phyloP scores from a whole-genome alignment of 2,888 invertebrate species.

The Agrochola macilenta region DNA sequence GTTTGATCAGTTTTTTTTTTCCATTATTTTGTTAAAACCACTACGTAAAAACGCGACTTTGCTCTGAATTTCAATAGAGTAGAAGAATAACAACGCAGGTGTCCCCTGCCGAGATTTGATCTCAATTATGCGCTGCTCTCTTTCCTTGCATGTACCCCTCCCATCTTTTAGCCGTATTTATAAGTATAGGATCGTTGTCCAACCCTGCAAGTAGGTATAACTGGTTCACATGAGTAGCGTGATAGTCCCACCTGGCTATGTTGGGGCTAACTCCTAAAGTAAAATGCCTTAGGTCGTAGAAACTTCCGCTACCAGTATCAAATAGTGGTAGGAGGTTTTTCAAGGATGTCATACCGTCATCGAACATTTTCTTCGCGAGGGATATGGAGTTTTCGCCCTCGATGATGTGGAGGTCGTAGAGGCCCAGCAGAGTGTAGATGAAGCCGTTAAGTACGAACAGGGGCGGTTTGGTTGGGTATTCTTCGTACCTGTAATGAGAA shows the following conservation, averaged over 20 bases:
- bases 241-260: conserved; percentile 99
- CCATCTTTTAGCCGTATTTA: conserved; percentile 97
- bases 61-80: conserved; percentile 32
- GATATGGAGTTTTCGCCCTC: conserved; percentile 93
- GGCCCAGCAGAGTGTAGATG: conserved; percentile 98
- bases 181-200: conserved; percentile 95
- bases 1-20: background rate
- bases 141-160: conserved; percentile 99
- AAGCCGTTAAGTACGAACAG: conserved; percentile 99
- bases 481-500: conserved; percentile 94
- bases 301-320: conserved; percentile 98
- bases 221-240: conserved; percentile 99
- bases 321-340: conserved; percentile 96
- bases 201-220: conserved; percentile 96
- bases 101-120: conserved; percentile 44
- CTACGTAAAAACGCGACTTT: conserved; percentile 18
- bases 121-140: conserved; percentile 97
- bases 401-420: conserved; percentile 97
- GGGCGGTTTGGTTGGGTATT: conserved; percentile 98
- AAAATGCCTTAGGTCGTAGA: conserved; percentile 98
- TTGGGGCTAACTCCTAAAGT: conserved; percentile 97
- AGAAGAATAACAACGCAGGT: conserved; percentile 46
- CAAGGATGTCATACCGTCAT: conserved; percentile 96
- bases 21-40: background rate
- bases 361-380: conserved; percentile 94